Evolutionary conservation across 2,888 invertebrate genomes (phyloP), one percentile per base, ranked within the genome.

Genomic region (Caenorhabditis becei): DNA sequence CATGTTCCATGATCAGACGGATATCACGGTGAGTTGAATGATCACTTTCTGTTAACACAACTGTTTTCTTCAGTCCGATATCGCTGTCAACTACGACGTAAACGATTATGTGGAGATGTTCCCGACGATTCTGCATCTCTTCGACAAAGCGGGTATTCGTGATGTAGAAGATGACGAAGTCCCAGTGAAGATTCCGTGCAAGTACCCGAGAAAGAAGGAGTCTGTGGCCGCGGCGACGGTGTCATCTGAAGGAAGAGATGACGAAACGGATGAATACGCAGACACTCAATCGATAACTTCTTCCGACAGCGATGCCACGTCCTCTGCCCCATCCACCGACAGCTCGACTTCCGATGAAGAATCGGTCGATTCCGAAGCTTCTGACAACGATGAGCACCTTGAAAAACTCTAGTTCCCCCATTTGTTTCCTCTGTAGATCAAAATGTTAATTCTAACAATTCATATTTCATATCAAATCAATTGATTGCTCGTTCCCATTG

Each of bases 61-160:
- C 16, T 11, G 16, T 47, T 58, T 41, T n/a, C 0, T 61, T 69
- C 49, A 77, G 63, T 63, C 32, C n/a, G 56, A 63, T 26, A 62
- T 56, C 4, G 28, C 62, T 18, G 54, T 47, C 10, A 53, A 66
- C 10, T 37, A 66, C 59, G 80, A 80, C 3, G n/a, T 58, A 8
- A 62, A 56, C 23, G 67, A 69, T 24, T 80, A 63, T 35, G 26
- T 35, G 10, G 80, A 80, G 37, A 80, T 80, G 80, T 80, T 80
- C 61, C 80, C 80, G 14, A 26, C 47, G 16, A 47, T 79, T 44
- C 23, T 70, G 23, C 51, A 58, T 2, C 32, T 70, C 10, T 56
- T 77, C 44, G 70, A 77, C 14, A 70, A 65, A 28, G 77, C 70
- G 7, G 77, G 69, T 24, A 69, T 69, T 56, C 62, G 35, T n/a